Evolutionary conservation across 2,797 vertebrate genomes (phyloP).

Genomic region (Urocyon cinereoargenteus): DNA sequence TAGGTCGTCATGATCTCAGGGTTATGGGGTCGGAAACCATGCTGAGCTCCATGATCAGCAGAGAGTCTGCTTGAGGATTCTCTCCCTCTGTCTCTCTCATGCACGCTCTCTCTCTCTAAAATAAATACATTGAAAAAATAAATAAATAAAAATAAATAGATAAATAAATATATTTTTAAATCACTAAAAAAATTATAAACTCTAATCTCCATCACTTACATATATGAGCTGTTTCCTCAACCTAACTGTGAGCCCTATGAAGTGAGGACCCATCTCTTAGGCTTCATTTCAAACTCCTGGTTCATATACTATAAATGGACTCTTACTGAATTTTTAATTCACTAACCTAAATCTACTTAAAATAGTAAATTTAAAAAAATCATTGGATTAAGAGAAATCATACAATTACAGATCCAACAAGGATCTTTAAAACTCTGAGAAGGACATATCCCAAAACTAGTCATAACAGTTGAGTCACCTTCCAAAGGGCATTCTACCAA

Average conservation of each 20-base stretch:
- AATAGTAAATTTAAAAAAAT: not conserved
- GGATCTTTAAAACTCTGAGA: not conserved
- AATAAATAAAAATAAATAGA: not conserved
- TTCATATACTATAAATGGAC: not conserved
- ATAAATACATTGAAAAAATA: not conserved
- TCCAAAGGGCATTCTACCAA: not conserved
- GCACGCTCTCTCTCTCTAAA: not conserved
- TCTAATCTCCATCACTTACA: not conserved
- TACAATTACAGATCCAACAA: not conserved
- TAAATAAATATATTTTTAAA: not conserved
- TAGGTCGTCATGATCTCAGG: not conserved
- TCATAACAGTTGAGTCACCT: not conserved
- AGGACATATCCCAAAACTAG: not conserved
- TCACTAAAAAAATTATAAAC: not conserved
- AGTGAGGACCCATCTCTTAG: not conserved
- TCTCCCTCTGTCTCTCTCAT: not conserved
- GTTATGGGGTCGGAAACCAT: not conserved
- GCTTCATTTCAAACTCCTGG: not conserved
- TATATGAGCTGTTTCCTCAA: not conserved
- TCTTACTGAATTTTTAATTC: not conserved
- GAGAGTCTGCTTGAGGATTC: not conserved
- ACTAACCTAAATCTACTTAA: not conserved
- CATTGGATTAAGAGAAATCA: constrained; percentile 10
- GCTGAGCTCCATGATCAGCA: not conserved
- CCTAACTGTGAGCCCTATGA: constrained; percentile 1